phyloP scores from a whole-genome alignment of 1,140 invertebrate species.

The Papilio helenus region DNA sequence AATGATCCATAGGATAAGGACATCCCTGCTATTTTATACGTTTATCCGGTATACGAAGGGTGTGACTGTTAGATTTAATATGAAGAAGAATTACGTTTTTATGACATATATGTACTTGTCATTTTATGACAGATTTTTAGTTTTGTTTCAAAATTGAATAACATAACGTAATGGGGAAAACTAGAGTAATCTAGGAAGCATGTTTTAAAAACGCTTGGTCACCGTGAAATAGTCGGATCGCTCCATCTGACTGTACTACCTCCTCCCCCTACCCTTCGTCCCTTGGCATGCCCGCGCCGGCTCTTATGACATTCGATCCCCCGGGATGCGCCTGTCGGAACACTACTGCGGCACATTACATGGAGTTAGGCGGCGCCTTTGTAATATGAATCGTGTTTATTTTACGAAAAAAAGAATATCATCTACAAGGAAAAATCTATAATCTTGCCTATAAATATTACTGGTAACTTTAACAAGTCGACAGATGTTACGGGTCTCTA shows the following conservation, averaged over 20 bases:
- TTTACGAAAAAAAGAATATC: not conserved
- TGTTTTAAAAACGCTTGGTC: slow-evolving; percentile 14
- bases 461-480: too few relatives aligned
- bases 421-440: not conserved
- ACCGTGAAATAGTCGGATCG: not conserved
- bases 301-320: slow-evolving; percentile 20
- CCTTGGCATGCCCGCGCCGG: not conserved
- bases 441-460: too few relatives aligned
- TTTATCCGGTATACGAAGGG: slow-evolving; percentile 54
- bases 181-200: not conserved
- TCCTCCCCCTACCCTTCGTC: not conserved
- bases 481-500: too few relatives aligned
- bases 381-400: not conserved
- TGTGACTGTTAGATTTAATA: slow-evolving; percentile 34
- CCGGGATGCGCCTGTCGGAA: slow-evolving; percentile 16
- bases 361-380: not conserved
- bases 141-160: too few relatives aligned
- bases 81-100: not conserved
- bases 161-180: not conserved
- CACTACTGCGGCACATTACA: not conserved
- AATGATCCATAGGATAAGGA: slow-evolving; percentile 66
- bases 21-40: slow-evolving; percentile 68
- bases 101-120: too few relatives aligned
- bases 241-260: slow-evolving; percentile 26
- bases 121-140: too few relatives aligned